These are phyloP conservation scores for Lasioglossum figueresi DNA, from an alignment of 2,888 invertebrate genomes.

Conservation along the genomic window DNA sequence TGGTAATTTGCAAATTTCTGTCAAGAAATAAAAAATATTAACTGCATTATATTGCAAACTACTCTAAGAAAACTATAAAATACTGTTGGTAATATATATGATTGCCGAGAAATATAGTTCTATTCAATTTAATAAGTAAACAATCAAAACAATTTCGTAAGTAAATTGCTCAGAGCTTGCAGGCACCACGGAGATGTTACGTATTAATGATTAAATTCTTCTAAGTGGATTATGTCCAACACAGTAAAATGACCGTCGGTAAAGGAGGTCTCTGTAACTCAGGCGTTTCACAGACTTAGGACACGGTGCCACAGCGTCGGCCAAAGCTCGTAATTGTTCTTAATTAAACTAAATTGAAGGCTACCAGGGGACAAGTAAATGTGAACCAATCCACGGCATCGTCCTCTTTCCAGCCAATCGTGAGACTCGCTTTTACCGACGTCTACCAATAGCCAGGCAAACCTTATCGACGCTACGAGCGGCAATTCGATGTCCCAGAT, in stretches of 20 bases:
- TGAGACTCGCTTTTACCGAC: constrained; percentile 61
- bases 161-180: neutral
- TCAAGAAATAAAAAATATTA: neutral
- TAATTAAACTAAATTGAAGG: constrained; percentile 78
- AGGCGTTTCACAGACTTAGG: neutral
- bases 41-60: neutral
- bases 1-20: constrained; percentile 15
- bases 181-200: neutral
- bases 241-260: constrained; percentile 36
- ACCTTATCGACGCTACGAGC: constrained; percentile 54
- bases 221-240: neutral
- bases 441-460: constrained; percentile 55
- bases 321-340: constrained; percentile 71
- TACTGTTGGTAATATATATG: neutral
- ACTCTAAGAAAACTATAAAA: neutral
- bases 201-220: neutral
- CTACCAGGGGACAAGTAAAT: constrained; percentile 70
- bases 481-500: constrained; percentile 69
- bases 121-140: neutral
- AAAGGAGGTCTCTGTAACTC: constrained; percentile 55
- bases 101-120: neutral
- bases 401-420: constrained; percentile 59
- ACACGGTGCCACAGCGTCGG: constrained; percentile 7
- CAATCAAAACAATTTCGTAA: neutral
- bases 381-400: constrained; percentile 50